Conservation (phyloP, 2,888 invertebrate species). For the Kryphioiulus occultus region DNA sequence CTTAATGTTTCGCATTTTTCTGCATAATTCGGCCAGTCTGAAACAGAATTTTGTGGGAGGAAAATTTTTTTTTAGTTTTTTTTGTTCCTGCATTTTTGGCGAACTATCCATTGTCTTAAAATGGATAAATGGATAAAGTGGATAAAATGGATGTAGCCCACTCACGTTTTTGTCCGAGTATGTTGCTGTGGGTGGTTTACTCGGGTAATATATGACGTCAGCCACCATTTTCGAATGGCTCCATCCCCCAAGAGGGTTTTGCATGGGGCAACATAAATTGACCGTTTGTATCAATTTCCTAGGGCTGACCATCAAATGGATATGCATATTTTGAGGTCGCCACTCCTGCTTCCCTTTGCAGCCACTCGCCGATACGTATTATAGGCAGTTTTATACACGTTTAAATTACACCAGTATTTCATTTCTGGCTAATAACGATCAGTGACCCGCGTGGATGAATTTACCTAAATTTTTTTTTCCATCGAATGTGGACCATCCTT, state of each 20-base stretch:
- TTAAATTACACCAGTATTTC: constrained; percentile 40
- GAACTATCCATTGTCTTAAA: too few relatives aligned
- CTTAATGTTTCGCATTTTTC: background rate
- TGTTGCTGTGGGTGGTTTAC: background rate
- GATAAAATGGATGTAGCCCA: background rate
- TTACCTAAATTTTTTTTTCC: background rate
- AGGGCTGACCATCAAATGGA: constrained; percentile 17
- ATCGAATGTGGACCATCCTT: constrained; percentile 9
- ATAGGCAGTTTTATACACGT: constrained; percentile 40
- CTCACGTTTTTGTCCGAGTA: background rate
- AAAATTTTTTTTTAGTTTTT: background rate
- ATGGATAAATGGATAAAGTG: too few relatives aligned
- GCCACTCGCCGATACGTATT: constrained; percentile 7
- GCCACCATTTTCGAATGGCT: background rate
- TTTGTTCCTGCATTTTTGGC: background rate
- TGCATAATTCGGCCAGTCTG: background rate
- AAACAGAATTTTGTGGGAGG: background rate
- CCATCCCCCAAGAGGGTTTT: constrained; percentile 21
- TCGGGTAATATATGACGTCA: constrained; percentile 28
- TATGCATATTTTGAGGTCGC: constrained; percentile 37
- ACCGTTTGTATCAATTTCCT: constrained; percentile 31
- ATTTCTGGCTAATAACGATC: constrained; percentile 40
- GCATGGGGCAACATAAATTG: background rate
- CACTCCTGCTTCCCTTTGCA: constrained; percentile 32
- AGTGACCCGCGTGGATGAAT: constrained; percentile 29